Evolutionary conservation across 2,888 invertebrate genomes (phyloP).

Genomic region (Parnassius smintheus): DNA sequence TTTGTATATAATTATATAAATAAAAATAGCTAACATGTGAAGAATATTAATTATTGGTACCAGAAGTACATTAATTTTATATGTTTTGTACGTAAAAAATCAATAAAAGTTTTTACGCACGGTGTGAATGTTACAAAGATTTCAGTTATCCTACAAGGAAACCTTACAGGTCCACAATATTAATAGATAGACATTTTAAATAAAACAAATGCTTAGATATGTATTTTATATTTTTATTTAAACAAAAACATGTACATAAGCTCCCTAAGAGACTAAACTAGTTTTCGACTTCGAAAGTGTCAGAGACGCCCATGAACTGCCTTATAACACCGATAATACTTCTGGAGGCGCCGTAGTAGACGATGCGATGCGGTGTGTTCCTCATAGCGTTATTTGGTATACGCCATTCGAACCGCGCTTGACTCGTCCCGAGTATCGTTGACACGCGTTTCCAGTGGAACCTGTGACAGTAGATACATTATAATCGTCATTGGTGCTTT

Average conservation of each 20-base stretch:
- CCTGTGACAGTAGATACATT: conserved; percentile 66
- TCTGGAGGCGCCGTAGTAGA: conserved; percentile 88
- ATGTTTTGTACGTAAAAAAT: too few species aligned
- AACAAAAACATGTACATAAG: conserved; percentile 7
- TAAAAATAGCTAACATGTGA: too few species aligned
- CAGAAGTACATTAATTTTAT: too few species aligned
- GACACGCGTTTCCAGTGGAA: conserved; percentile 89
- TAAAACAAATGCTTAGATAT: neutral
- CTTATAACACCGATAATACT: conserved; percentile 82
- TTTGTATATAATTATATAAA: too few species aligned
- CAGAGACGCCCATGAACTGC: conserved; percentile 82
- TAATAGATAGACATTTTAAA: neutral
- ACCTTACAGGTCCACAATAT: too few species aligned
- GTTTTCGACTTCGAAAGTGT: conserved; percentile 59
- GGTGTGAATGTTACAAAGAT: too few species aligned
- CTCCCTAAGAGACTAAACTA: neutral
- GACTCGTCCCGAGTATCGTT: conserved; percentile 86
- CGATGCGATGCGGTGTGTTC: conserved; percentile 88
- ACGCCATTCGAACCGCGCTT: conserved; percentile 89
- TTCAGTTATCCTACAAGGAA: too few species aligned
- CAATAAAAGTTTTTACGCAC: too few species aligned
- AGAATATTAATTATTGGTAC: too few species aligned
- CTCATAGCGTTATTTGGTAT: conserved; percentile 82
- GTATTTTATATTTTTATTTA: conserved; percentile 10
- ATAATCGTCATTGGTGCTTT: neutral